Conservation (phyloP, 1,140 invertebrate genomes). For the Atta colombica region DNA sequence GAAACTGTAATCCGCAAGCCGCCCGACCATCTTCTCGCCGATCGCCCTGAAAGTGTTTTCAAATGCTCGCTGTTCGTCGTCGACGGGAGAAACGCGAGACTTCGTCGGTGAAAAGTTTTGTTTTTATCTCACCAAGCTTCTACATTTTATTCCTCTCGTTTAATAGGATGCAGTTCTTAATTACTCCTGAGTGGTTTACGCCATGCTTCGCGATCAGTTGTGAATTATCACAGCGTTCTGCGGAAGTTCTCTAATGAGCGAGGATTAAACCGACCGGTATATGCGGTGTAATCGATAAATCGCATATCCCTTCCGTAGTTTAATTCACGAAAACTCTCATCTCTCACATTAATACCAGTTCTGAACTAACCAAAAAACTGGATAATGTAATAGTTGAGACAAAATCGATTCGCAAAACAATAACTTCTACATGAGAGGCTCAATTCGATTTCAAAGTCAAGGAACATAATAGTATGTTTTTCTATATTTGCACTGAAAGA, state of each 20-base stretch:
- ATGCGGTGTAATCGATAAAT: background rate
- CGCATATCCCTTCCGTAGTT: background rate
- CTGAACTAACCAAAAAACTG: background rate
- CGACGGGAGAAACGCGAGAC: constrained; percentile 1
- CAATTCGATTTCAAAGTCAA: background rate
- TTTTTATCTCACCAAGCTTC: background rate
- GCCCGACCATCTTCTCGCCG: constrained; percentile 23
- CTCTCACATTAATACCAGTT: background rate
- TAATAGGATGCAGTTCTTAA: constrained; percentile 5
- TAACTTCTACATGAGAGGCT: too few relatives aligned
- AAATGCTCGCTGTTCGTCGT: constrained; percentile 18
- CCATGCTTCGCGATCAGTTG: background rate
- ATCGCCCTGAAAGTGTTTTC: constrained; percentile 46
- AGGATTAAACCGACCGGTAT: background rate
- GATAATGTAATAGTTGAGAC: background rate
- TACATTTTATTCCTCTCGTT: constrained; percentile 13
- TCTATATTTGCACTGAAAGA: background rate
- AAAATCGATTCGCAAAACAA: background rate
- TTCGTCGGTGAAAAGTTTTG: constrained; percentile 30
- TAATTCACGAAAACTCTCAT: background rate
- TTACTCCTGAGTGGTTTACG: constrained; percentile 11
- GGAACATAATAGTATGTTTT: background rate
- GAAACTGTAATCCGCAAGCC: constrained; percentile 59
- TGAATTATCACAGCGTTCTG: background rate
- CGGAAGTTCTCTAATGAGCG: constrained; percentile 1